Percentiles rank a stretch among this genome's conserved stretches.
Conservation (phyloP, 1,140 invertebrate species). For the Saccostrea glomerata region DNA sequence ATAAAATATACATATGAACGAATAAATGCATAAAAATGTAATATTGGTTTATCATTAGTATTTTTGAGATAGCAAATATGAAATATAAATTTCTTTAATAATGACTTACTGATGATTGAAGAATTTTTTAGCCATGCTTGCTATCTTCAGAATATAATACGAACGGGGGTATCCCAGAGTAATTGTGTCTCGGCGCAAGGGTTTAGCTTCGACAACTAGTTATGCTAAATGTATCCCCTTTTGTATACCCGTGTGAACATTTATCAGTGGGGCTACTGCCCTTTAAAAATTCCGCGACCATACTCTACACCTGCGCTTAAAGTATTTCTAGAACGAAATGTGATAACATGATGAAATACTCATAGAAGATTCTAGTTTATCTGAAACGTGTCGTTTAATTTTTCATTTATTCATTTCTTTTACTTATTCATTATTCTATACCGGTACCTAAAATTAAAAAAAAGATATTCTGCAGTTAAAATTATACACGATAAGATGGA, state of each 20-base stretch:
- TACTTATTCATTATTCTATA: background rate
- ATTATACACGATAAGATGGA: background rate
- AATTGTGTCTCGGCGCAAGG: background rate
- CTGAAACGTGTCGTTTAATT: background rate
- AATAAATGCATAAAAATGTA: background rate
- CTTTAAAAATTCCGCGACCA: background rate
- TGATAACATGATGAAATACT: background rate
- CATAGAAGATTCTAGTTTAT: background rate
- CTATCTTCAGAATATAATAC: background rate
- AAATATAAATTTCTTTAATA: background rate
- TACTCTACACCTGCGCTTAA: background rate
- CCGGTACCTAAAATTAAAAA: background rate
- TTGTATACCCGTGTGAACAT: background rate
- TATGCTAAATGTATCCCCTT: background rate
- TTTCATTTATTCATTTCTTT: background rate
- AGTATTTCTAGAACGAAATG: background rate
- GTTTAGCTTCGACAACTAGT: background rate
- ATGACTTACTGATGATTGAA: background rate
- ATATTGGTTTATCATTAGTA: background rate
- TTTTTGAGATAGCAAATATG: background rate
- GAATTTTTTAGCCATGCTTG: background rate
- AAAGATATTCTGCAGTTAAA: background rate
- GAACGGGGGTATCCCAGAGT: background rate
- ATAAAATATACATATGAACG: background rate
- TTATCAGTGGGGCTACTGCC: background rate